Evolutionary conservation across 2,113 vertebrate species (phyloP).

Genomic region (Lampris incognitus): DNA sequence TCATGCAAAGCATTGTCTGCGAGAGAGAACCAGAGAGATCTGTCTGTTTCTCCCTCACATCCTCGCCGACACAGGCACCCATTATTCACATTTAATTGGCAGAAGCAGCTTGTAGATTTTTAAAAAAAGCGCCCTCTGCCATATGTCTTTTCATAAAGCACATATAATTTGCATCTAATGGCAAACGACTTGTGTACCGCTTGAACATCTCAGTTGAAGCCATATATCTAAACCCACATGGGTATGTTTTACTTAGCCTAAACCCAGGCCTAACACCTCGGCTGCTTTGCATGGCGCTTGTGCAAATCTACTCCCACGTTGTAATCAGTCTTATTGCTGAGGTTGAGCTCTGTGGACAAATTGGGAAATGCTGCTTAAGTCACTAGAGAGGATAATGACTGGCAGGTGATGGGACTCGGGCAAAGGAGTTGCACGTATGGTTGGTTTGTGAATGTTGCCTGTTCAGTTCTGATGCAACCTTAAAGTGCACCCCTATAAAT

Average conservation of each 20-base stretch:
- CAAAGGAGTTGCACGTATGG: too few relatives aligned
- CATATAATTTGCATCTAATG: neutral
- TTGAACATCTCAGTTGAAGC: too few relatives aligned
- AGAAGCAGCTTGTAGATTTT: too few relatives aligned
- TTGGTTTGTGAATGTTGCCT: neutral
- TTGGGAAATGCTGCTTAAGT: constrained; percentile 20
- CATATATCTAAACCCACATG: constrained; percentile 21
- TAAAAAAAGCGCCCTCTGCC: too few relatives aligned
- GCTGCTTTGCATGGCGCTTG: constrained; percentile 13
- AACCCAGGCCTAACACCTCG: neutral
- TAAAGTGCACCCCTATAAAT: too few relatives aligned
- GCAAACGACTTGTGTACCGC: neutral
- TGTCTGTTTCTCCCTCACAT: too few relatives aligned
- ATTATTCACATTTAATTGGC: too few relatives aligned
- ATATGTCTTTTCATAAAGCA: too few relatives aligned
- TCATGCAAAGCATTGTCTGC: too few relatives aligned
- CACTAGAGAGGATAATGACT: constrained; percentile 5
- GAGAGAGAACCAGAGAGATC: too few relatives aligned
- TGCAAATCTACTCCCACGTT: constrained; percentile 17
- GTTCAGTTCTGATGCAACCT: constrained; percentile 12
- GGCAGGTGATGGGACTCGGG: constrained; percentile 11
- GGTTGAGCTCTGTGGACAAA: constrained; percentile 32
- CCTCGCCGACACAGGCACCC: too few relatives aligned
- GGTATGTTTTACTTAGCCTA: constrained; percentile 31
- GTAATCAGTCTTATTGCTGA: constrained; percentile 15